phyloP scores from a whole-genome alignment of 2,113 vertebrate genomes.

The Ia io region DNA sequence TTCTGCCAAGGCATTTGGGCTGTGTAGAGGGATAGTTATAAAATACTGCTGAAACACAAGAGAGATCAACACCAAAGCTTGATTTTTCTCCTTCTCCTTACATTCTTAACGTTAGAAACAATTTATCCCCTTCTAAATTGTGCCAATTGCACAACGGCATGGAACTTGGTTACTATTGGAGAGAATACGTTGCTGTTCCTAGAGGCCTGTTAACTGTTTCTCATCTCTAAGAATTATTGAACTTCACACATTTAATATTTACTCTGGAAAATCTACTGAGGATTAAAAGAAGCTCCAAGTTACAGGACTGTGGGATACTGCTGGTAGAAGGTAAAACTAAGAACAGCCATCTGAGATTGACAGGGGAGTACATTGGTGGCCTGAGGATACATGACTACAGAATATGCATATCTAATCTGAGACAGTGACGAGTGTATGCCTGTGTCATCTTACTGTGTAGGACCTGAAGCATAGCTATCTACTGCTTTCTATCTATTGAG shows the following conservation, averaged over 20 bases:
- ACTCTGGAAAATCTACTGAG: not conserved
- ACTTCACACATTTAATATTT: constrained; percentile 17
- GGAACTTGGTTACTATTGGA: not conserved
- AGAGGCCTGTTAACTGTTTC: not conserved
- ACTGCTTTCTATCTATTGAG: not conserved
- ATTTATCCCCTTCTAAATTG: not conserved
- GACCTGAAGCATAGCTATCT: not conserved
- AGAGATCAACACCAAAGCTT: not conserved
- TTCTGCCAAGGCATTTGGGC: not conserved
- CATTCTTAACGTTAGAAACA: not conserved
- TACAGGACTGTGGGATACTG: not conserved
- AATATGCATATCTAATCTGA: not conserved
- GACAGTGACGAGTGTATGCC: not conserved
- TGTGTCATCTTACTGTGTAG: not conserved
- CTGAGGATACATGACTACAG: not conserved
- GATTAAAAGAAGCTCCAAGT: not conserved
- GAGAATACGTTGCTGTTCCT: not conserved
- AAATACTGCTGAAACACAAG: not conserved
- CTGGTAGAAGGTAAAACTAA: not conserved
- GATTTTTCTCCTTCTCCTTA: not conserved
- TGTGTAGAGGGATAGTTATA: not conserved
- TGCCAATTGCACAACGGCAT: not conserved
- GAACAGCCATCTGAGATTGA: not conserved
- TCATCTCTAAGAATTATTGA: not conserved
- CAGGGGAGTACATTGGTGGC: not conserved